phyloP scores from a whole-genome alignment of 2,113 vertebrate species.

The Danionella cerebrum region DNA sequence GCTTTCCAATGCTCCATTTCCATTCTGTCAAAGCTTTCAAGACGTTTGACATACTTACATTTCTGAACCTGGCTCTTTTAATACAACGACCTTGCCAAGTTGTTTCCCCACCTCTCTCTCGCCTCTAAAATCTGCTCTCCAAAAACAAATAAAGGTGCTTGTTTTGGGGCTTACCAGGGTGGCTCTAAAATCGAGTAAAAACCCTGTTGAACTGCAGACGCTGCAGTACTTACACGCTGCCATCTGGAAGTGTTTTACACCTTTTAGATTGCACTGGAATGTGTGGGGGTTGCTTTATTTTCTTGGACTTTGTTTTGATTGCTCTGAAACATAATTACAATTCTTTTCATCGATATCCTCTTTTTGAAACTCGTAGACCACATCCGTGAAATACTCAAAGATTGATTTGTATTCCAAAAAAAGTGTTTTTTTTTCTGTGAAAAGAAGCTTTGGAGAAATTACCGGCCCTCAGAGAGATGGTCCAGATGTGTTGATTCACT shows the following conservation, averaged over 20 bases:
- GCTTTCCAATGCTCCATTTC: too few species aligned
- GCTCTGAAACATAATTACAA: constrained; percentile 44
- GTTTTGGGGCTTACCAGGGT: constrained; percentile 42
- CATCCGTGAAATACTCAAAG: constrained; percentile 12
- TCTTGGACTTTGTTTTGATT: constrained; percentile 29
- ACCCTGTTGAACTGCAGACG: constrained; percentile 48
- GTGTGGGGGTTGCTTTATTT: constrained; percentile 48
- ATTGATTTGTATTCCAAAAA: constrained; percentile 33
- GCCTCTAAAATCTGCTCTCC: constrained; percentile 33
- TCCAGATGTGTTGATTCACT: constrained; percentile 55
- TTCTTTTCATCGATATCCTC: constrained; percentile 21
- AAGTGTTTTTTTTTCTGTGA: constrained; percentile 18
- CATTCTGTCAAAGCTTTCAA: too few species aligned
- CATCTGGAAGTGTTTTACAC: constrained; percentile 72
- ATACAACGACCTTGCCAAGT: constrained; percentile 28
- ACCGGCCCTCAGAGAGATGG: constrained; percentile 40
- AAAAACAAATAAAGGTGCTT: constrained; percentile 36
- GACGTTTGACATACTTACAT: too few species aligned
- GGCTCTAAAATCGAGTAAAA: constrained; percentile 37
- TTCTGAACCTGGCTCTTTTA: constrained; percentile 18
- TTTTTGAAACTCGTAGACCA: background rate
- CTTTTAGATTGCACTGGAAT: constrained; percentile 61
- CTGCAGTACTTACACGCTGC: constrained; percentile 54
- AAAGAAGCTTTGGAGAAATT: constrained; percentile 43
- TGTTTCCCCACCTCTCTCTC: constrained; percentile 32